Base-by-base conservation (phyloP, 2,797 vertebrate genomes). In the Atherinosoma microstoma region DNA sequence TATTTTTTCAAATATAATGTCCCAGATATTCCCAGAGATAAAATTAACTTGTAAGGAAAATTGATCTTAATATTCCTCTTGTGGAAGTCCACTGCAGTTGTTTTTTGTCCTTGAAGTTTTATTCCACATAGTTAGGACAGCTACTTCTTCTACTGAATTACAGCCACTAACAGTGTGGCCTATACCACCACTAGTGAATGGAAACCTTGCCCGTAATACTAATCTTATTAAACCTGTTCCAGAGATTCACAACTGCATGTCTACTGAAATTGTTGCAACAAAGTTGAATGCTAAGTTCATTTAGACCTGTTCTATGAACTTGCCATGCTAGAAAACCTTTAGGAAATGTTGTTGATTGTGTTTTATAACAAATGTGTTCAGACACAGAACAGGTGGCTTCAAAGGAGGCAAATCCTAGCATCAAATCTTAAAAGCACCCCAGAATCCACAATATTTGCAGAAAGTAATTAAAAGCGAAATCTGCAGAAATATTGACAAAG, bases 401-500 rank as follows among this genome's bases (percentile, higher is more conserved):
- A 53, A 9, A 22, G 20, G 35, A 61, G 16, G 30, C n/a, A 71
- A 78, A 67, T 15, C 20, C 11, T 9, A 15, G 38, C n/a, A 63
- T 49, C 9, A 67, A 49, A 51, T n/a, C 16, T 29, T 36, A 53
- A 54, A 53, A 58, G 10, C 53, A 74, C 38, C 10, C 24, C 34
- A 45, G 18, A 30, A 61, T 35, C 16, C 40, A 54, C 3, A 24
- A 40, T 2, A 20, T 38, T 49, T 36, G 7, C 22, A 59, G 51
- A 38, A 59, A 8, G 32, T 6, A 4, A 24, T 6, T 11, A 65
- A 53, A 27, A 59, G 4, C 45, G 1, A 45, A 67, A 20, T n/a
- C 64, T 71, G 54, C 42, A 63, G 40, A 35, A 64, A 45, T 59
- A 51, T 56, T 64, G 22, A 35, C 6, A 40, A 3, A 22, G 8